These are phyloP conservation scores for Heloderma charlesbogerti DNA, from an alignment of 2,113 vertebrate genomes.

Conservation along the genomic window DNA sequence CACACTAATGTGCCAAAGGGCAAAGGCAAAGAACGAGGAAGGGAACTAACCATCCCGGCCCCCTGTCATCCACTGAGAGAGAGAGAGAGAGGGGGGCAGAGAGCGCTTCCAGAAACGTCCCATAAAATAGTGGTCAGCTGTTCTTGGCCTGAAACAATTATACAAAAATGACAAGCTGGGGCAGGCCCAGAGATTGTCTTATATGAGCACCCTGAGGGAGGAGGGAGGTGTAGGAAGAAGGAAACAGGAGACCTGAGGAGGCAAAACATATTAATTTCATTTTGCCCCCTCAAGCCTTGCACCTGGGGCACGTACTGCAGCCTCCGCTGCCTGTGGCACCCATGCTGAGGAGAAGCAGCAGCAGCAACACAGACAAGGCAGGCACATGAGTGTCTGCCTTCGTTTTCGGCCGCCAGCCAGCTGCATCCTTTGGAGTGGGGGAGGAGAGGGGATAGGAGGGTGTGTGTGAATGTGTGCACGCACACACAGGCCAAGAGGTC, in stretches of 20 bases:
- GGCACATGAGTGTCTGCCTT: neutral
- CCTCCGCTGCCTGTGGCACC: neutral
- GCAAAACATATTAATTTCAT: fast-evolving
- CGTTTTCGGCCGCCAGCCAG: neutral
- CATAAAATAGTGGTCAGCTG: neutral
- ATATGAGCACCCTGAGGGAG: constrained; percentile 20
- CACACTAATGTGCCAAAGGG: fast-evolving
- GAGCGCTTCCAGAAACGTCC: neutral
- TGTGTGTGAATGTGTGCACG: neutral
- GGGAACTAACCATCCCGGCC: neutral
- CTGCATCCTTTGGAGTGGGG: constrained; percentile 26
- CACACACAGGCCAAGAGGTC: neutral
- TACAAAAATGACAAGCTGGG: constrained; percentile 30
- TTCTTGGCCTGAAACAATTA: constrained; percentile 41
- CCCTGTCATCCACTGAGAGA: neutral
- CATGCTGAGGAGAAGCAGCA: neutral
- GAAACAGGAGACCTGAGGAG: fast-evolving
- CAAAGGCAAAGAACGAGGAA: constrained; percentile 39
- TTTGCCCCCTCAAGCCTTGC: neutral
- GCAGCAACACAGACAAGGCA: fast-evolving
- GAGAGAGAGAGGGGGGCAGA: neutral
- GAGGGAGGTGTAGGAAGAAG: fast-evolving
- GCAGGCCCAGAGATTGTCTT: constrained; percentile 19
- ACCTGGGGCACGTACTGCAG: neutral
- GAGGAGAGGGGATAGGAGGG: neutral